A percentile compares a stretch with the other conserved stretches of the same genome.
Evolutionary conservation across 2,888 invertebrate genomes (phyloP).

Genomic region (Cryptus armator): DNA sequence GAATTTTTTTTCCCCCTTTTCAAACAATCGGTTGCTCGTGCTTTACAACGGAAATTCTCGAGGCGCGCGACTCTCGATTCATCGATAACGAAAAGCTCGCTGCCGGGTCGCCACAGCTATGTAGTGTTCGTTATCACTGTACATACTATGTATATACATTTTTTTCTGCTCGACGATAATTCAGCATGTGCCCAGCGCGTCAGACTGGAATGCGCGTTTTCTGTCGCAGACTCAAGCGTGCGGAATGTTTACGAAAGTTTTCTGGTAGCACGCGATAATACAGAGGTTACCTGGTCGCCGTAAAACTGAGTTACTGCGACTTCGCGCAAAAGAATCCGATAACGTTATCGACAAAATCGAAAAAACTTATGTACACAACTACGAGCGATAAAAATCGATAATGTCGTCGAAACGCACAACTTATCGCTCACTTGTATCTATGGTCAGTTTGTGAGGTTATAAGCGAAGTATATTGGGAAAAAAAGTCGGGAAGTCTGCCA

Average conservation of each 20-base stretch:
- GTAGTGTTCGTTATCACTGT: neutral
- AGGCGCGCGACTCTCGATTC: neutral
- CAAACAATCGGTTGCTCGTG: neutral
- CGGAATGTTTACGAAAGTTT: slow-evolving; percentile 3
- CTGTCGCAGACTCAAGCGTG: neutral
- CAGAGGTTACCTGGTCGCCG: neutral
- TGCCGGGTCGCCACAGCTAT: neutral
- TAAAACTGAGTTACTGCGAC: neutral
- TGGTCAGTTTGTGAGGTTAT: slow-evolving; percentile 4
- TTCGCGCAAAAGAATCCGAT: neutral
- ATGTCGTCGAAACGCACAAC: neutral
- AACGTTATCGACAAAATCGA: neutral
- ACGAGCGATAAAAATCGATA: neutral
- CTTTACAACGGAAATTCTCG: neutral
- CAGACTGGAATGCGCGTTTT: neutral
- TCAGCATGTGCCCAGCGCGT: neutral
- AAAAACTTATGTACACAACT: slow-evolving; percentile 2
- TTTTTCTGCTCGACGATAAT: neutral
- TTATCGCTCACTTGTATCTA: slow-evolving; percentile 7
- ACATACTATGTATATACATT: neutral
- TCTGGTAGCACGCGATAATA: neutral
- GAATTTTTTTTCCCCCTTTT: neutral
- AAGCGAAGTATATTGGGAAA: neutral
- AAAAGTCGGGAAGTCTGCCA: neutral
- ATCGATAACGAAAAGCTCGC: neutral